phyloP scores from a whole-genome alignment of 2,113 vertebrate species.

The Melanocharis versteri region DNA sequence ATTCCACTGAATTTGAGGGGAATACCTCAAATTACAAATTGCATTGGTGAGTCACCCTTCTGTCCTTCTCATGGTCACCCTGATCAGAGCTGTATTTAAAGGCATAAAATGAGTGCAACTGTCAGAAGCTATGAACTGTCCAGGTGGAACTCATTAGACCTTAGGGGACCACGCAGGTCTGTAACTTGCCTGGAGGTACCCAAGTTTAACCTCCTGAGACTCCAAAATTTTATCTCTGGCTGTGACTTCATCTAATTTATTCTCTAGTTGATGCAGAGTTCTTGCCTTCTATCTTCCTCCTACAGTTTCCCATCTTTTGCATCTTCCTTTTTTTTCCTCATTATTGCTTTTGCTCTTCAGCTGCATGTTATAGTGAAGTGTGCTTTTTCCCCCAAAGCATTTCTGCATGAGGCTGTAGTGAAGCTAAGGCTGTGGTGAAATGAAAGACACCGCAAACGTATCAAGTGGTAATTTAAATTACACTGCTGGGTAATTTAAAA shows the following conservation, averaged over 20 bases:
- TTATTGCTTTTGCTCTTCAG: conserved; percentile 8
- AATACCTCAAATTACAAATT: background rate
- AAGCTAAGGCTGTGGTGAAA: background rate
- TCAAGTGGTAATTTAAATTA: background rate
- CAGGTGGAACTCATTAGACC: background rate
- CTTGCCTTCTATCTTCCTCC: background rate
- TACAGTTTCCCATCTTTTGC: background rate
- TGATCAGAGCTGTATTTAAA: background rate
- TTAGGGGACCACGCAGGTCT: background rate
- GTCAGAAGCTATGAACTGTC: background rate
- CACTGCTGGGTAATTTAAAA: background rate
- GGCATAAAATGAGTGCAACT: background rate
- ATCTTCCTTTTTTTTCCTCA: background rate
- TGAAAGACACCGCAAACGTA: background rate
- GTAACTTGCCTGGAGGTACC: background rate
- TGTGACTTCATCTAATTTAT: background rate
- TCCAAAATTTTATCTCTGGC: background rate
- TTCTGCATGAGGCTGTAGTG: background rate
- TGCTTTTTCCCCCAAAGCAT: background rate
- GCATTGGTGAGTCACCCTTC: background rate
- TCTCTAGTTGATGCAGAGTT: background rate
- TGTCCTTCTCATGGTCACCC: background rate
- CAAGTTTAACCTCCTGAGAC: background rate
- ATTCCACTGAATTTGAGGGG: background rate
- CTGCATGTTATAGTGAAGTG: background rate